These are phyloP conservation scores for Pemphigus obesinymphae DNA, from an alignment of 1,140 invertebrate genomes.

Conservation along the genomic window DNA sequence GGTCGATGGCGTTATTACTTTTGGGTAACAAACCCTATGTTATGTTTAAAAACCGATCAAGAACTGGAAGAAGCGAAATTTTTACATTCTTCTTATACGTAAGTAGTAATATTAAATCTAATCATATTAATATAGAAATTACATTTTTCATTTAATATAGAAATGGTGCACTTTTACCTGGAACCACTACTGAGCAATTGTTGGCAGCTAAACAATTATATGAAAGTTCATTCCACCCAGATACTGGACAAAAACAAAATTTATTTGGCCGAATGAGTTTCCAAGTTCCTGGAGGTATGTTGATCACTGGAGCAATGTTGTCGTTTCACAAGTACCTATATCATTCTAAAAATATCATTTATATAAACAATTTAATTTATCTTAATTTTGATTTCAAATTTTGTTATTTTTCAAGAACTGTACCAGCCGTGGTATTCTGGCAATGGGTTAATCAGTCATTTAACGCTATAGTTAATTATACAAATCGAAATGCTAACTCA, in stretches of 20 bases:
- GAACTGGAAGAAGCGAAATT: conserved; percentile 71
- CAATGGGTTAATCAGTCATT: conserved; percentile 92
- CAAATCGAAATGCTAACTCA: conserved; percentile 78
- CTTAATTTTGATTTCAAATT: not conserved
- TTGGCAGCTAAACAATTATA: conserved; percentile 73
- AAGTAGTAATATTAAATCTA: conserved; percentile 43
- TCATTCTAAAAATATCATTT: no score
- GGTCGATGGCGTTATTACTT: conserved; percentile 88
- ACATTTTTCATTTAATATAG: not conserved
- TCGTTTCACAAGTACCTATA: conserved; percentile 62
- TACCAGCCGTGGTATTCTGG: conserved; percentile 80
- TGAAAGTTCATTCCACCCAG: conserved; percentile 79
- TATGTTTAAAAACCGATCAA: conserved; percentile 64
- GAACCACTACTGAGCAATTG: conserved; percentile 62
- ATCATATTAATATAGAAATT: no score
- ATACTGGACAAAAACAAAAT: conserved; percentile 76
- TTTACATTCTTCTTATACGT: conserved; percentile 71
- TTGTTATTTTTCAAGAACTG: conserved; percentile 60
- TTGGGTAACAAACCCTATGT: conserved; percentile 83
- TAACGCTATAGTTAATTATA: conserved; percentile 90
- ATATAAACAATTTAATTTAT: no score
- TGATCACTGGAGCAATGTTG: conserved; percentile 79
- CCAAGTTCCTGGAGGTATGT: conserved; percentile 87
- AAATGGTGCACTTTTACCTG: conserved; percentile 52
- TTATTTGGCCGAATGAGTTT: conserved; percentile 79